Evolutionary conservation across 2,797 vertebrate genomes (phyloP).

Genomic region (Echeneis naucrates): DNA sequence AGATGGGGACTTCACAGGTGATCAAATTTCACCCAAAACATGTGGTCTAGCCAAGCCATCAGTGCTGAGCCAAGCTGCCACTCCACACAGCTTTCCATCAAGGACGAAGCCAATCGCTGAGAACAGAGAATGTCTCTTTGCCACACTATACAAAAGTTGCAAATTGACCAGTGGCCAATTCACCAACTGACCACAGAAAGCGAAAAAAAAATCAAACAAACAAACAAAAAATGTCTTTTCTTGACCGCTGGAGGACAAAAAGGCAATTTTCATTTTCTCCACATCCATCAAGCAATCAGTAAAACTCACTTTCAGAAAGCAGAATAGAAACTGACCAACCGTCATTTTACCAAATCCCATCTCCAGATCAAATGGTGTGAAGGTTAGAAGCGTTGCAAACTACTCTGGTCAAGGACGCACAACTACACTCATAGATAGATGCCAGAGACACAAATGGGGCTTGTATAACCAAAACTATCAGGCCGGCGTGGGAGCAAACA

Average conservation of each 20-base stretch:
- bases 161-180: not conserved
- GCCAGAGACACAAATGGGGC: slow-evolving; percentile 14
- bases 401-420: not conserved
- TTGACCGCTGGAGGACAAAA: not conserved
- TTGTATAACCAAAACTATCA: slow-evolving; percentile 31
- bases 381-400: not conserved
- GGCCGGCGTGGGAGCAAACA: slow-evolving; percentile 30
- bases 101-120: slow-evolving; percentile 1
- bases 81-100: slow-evolving; percentile 5
- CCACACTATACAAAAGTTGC: slow-evolving; percentile 2
- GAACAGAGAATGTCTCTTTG: not conserved
- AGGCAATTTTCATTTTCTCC: not conserved
- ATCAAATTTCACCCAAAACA: slow-evolving; percentile 1
- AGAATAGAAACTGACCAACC: not conserved
- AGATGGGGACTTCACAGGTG: not conserved
- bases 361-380: not conserved
- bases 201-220: slow-evolving; percentile 7
- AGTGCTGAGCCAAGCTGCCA: not conserved
- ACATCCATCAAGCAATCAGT: not conserved
- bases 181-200: not conserved
- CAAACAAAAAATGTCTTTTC: not conserved
- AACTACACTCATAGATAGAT: not conserved
- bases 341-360: not conserved
- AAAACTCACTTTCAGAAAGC: not conserved
- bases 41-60: not conserved